Evolutionary conservation across 2,797 vertebrate species (phyloP).

Genomic region (Phoeniculus purpureus): DNA sequence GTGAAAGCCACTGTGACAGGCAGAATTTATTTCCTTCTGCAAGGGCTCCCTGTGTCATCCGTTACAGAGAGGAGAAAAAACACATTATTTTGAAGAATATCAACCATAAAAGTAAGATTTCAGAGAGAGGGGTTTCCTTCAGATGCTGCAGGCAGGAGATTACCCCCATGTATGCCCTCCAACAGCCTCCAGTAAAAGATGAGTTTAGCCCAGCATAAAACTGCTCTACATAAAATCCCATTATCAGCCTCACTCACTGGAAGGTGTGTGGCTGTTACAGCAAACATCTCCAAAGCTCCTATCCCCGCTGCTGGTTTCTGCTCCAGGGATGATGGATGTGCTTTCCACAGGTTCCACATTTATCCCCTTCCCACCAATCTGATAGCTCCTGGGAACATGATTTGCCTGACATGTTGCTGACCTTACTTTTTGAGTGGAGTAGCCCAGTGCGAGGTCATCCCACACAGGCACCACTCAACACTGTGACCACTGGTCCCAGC

Average conservation of each 20-base stretch:
- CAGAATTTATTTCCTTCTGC: conserved; percentile 36
- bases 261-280: background rate
- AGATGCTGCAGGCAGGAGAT: background rate
- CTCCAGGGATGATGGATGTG: accelerated
- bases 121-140: background rate
- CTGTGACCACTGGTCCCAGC: accelerated
- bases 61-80: background rate
- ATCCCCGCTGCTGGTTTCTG: background rate
- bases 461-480: accelerated
- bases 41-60: conserved; percentile 17
- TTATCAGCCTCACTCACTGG: background rate
- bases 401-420: background rate
- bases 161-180: background rate
- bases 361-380: background rate
- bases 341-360: background rate
- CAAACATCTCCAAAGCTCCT: background rate
- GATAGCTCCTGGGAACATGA: background rate
- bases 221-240: background rate
- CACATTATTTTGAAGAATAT: background rate
- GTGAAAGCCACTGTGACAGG: conserved; percentile 31
- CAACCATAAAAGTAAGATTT: background rate
- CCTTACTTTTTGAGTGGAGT: background rate
- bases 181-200: background rate
- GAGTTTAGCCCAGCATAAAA: background rate
- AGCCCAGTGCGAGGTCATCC: accelerated